These are phyloP conservation scores for Hapalemur alaotrensis DNA, from an alignment of 2,797 vertebrate genomes.

Conservation along the genomic window DNA sequence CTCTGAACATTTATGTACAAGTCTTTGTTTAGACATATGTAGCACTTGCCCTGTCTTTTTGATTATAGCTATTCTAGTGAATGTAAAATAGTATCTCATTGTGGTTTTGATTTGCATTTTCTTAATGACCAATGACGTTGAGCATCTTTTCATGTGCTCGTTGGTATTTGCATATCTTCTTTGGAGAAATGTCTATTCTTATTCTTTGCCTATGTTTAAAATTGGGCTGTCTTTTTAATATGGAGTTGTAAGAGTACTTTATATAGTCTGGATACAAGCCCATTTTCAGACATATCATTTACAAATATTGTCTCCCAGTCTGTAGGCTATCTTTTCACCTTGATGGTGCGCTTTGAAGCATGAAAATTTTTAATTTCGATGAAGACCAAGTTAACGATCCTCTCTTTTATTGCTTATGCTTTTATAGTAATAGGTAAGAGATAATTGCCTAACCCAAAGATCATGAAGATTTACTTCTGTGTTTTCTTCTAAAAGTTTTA, in stretches of 20 bases:
- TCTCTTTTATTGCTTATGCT: not conserved
- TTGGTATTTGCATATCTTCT: not conserved
- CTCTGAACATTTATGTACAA: not conserved
- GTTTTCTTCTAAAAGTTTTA: slow-evolving; percentile 30
- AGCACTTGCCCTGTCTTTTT: not conserved
- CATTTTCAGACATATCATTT: slow-evolving; percentile 16
- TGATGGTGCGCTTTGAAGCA: not conserved
- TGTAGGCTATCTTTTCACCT: not conserved
- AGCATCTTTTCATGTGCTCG: not conserved
- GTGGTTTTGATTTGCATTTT: not conserved
- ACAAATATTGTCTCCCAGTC: not conserved
- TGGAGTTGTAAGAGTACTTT: not conserved
- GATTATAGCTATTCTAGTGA: slow-evolving; percentile 7
- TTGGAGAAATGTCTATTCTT: not conserved
- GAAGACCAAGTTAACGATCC: not conserved
- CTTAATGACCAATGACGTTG: not conserved
- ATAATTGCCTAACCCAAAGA: not conserved
- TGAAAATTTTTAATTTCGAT: slow-evolving; percentile 34
- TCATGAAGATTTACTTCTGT: slow-evolving; percentile 21
- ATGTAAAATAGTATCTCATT: not conserved
- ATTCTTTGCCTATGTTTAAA: not conserved
- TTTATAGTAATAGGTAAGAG: not conserved
- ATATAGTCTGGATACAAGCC: not conserved
- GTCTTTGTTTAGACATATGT: not conserved
- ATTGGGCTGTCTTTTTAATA: not conserved